Base-by-base conservation (phyloP, 2,888 invertebrate species). In the Neoscelio sp. region DNA sequence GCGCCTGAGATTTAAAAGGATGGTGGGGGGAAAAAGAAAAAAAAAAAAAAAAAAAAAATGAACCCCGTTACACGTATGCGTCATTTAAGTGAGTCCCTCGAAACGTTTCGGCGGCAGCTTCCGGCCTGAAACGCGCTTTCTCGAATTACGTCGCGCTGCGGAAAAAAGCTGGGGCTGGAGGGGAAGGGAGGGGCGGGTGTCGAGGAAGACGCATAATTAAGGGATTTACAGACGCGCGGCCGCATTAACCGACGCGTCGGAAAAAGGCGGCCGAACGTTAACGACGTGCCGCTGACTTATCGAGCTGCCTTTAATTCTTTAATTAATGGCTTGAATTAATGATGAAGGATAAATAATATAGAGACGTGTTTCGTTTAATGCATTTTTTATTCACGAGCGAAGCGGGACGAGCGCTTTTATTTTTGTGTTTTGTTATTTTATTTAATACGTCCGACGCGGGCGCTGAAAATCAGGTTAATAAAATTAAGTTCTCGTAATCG, bases 51-150 rank as follows among this genome's bases (percentile, higher is more conserved):
- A 70, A 70, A 52, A 40, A 64, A 50, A 15, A 10, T 58, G 58
- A 50, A 70, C 58, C 68, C 18, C 42, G 58, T 50, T 50, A 50
- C 48, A 60, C 52, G 40, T 60, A 17, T 17, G 40, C 48, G 48
- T 60, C 60, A 30, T 71, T 23, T 23, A 23, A 23, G 23, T 23
- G 6, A 3, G 23, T 23, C 23, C 23, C 23, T 23, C 23, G 23
- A 23, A 23, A 23, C 23, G 23, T 23, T 23, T 23, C n/a, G n/a
- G n/a, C 23, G 23, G 23, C 23, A 23, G 23, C 23, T 71, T 71
- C 70, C 60, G 70, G 60, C 40, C 28, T 26, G 18, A n/a, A 58
- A 58, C 38, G 56, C 52, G 50, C 48, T 71, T 71, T 71, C 70
- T 71, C 52, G 42, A 60, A 60, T 60, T 52, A 60, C 70, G 13